Percentiles rank a stretch among this genome's conserved stretches.
phyloP scores from a whole-genome alignment of 2,888 invertebrate genomes.

The Tholera decimalis region DNA sequence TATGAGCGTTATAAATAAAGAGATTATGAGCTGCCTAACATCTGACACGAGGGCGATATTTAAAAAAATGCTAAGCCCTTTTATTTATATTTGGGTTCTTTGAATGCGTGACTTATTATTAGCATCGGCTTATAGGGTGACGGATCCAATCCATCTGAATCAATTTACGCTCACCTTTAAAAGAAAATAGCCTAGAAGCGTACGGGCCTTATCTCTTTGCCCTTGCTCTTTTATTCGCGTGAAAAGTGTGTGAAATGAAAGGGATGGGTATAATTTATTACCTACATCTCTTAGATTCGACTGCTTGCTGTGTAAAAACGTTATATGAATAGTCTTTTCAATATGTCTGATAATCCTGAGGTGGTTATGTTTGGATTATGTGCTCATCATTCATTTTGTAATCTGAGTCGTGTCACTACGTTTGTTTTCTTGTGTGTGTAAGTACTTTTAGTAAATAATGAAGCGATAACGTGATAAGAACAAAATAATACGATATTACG shows the following conservation, averaged over 20 bases:
- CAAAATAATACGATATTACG: too few species aligned
- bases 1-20: conserved; percentile 56
- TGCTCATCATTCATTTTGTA: conserved; percentile 70
- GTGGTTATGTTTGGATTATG: conserved; percentile 66
- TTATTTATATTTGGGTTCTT: conserved; percentile 47
- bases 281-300: conserved; percentile 43
- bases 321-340: conserved; percentile 40
- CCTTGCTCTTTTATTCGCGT: conserved; percentile 58
- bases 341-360: conserved; percentile 54
- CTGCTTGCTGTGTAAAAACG: conserved; percentile 43
- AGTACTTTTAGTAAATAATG: conserved; percentile 57
- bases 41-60: conserved; percentile 49
- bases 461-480: conserved; percentile 54
- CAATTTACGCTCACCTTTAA: conserved; percentile 77
- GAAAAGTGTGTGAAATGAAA: conserved; percentile 58
- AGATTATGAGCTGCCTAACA: conserved; percentile 44
- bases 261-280: conserved; percentile 58
- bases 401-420: conserved; percentile 66
- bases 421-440: conserved; percentile 56
- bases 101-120: conserved; percentile 63
- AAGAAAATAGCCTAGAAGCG: conserved; percentile 70
- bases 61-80: conserved; percentile 33
- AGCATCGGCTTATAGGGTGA: conserved; percentile 68
- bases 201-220: conserved; percentile 60
- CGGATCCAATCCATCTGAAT: conserved; percentile 74